Evolutionary conservation across 2,888 invertebrate genomes (phyloP), one percentile per base, ranked within the genome.

Genomic region (Netelia fuscicornis): DNA sequence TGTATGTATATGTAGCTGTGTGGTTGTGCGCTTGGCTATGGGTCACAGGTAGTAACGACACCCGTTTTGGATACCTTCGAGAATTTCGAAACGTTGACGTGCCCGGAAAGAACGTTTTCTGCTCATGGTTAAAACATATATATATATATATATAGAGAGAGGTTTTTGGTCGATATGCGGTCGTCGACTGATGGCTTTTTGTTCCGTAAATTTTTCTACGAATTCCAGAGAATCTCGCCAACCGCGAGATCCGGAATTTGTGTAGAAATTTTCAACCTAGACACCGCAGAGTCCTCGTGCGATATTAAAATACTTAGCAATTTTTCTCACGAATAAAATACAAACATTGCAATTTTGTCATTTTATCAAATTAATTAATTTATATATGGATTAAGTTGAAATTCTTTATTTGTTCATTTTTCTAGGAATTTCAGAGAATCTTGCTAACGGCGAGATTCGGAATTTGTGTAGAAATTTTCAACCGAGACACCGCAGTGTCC

Each of bases 31-130:
- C 30, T 17, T 58, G 52, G 37, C 37, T 60, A 20, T 64, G 20
- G 20, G n/a, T 44, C 67, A 72, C 86, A 86, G 86, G 86, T 85
- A 86, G 83, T 71, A 71, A 75, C 85, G 62, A 83, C 84, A 83
- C 79, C 65, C 83, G 62, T 80, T 86, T 74, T 74, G 83, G 67
- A 71, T 75, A 70, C 23, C 72, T 62, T 62, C 37, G 64, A 74
- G 81, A 81, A 78, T 84, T 74, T 84, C 44, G 37, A 81, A 65
- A 60, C 68, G 25, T 60, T 13, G 30, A 68, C 71, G 76, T 52
- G 13, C 48, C 37, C 58, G 65, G 42, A 60, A 76, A 70, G 13
- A 60, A 72, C 56, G 23, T 5, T 52, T 48, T 52, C 23, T 17
- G 44, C 42, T 44, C 23, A 62, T 79, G 62, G 37, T 62, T 17